Evolutionary conservation across 1,140 invertebrate genomes (phyloP).

Genomic region (Zaprionus ornatus): DNA sequence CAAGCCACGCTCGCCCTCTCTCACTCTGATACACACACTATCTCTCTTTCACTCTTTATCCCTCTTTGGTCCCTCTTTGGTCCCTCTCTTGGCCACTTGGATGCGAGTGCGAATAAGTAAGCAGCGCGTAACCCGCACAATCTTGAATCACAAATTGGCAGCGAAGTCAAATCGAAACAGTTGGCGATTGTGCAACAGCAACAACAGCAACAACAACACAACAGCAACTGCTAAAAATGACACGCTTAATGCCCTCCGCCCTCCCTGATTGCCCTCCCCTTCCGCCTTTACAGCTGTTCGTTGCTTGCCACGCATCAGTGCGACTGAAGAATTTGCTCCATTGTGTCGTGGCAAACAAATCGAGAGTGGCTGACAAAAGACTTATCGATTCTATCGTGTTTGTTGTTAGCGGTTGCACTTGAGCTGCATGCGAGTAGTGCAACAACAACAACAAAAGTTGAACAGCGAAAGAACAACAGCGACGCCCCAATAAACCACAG

Average conservation of each 20-base stretch:
- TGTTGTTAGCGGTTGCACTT: constrained; percentile 54
- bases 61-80: neutral
- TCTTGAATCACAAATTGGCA: constrained; percentile 47
- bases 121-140: constrained; percentile 67
- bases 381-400: constrained; percentile 45
- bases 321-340: constrained; percentile 56
- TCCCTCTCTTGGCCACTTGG: constrained; percentile 25
- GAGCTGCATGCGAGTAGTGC: constrained; percentile 40
- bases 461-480: constrained; percentile 9
- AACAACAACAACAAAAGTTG: constrained; percentile 22
- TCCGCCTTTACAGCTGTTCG: constrained; percentile 23
- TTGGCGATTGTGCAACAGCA: constrained; percentile 66
- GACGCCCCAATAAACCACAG: neutral
- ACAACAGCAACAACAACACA: constrained; percentile 7
- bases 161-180: constrained; percentile 64
- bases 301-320: constrained; percentile 63
- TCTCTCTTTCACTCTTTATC: neutral
- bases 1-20: neutral
- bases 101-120: constrained; percentile 36
- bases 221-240: constrained; percentile 60
- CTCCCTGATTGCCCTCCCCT: neutral
- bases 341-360: constrained; percentile 41
- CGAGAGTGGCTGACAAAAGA: constrained; percentile 51
- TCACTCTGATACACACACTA: neutral
- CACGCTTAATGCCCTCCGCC: constrained; percentile 60